phyloP scores from a whole-genome alignment of 2,797 vertebrate genomes.

The Masticophis lateralis region DNA sequence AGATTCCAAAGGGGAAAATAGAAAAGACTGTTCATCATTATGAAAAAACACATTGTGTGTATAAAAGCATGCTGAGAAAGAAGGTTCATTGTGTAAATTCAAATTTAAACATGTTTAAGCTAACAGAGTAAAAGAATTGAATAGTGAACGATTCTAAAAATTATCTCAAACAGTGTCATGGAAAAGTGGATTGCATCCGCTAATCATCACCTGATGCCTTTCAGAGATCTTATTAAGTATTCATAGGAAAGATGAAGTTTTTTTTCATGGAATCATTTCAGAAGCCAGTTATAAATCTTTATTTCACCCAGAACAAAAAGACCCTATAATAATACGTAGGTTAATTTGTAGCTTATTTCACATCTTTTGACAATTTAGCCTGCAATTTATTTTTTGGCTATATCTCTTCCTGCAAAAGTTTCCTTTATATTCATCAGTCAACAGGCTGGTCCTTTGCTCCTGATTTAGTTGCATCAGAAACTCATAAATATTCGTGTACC shows the following conservation, averaged over 20 bases:
- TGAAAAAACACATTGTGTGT: neutral
- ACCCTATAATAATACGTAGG: neutral
- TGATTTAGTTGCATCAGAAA: neutral
- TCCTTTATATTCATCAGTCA: neutral
- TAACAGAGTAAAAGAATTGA: neutral
- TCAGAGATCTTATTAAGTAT: neutral
- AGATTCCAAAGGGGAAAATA: slow-evolving; percentile 5
- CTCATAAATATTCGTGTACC: neutral
- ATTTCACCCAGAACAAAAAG: neutral
- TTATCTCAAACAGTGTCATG: neutral
- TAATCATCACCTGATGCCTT: neutral
- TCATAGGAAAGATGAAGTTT: neutral
- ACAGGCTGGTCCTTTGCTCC: neutral
- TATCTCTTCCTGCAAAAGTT: neutral
- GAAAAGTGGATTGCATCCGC: neutral
- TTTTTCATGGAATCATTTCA: neutral
- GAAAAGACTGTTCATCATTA: neutral
- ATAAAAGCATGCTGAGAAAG: neutral
- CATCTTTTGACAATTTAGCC: neutral
- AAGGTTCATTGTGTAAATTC: neutral
- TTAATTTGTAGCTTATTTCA: neutral
- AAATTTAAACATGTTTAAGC: neutral
- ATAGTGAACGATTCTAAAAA: neutral
- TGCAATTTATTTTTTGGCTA: neutral
- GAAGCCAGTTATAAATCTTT: neutral